phyloP scores from a whole-genome alignment of 2,797 vertebrate genomes.

The Eremophila alpestris region DNA sequence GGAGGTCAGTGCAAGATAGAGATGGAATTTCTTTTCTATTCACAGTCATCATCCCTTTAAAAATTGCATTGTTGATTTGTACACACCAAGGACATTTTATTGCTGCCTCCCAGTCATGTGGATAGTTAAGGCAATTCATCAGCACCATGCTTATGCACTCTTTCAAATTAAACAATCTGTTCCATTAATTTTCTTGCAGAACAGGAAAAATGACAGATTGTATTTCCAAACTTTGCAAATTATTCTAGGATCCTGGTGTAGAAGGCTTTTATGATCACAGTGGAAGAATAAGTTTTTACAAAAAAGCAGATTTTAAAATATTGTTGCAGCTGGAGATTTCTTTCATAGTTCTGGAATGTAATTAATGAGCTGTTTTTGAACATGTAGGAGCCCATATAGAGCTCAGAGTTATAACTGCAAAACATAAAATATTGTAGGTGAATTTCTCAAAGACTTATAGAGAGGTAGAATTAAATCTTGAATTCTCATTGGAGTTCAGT shows the following conservation, averaged over 20 bases:
- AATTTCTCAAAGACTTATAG: not conserved
- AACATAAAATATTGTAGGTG: not conserved
- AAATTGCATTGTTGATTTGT: conserved; percentile 35
- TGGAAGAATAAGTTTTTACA: not conserved
- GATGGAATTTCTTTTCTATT: conserved; percentile 26
- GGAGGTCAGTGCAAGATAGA: not conserved
- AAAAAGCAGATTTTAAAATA: conserved; percentile 28
- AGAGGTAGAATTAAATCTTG: not conserved
- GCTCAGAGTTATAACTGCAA: not conserved
- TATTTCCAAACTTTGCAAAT: conserved; percentile 46
- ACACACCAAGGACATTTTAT: conserved; percentile 52
- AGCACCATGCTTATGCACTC: not conserved
- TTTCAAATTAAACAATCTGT: conserved; percentile 59
- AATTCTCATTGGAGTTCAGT: not conserved
- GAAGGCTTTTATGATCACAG: conserved; percentile 4
- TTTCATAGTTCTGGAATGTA: not conserved
- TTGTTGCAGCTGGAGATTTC: not conserved
- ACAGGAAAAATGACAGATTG: conserved; percentile 42
- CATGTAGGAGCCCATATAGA: not conserved
- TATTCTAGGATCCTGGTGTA: not conserved
- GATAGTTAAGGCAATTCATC: conserved; percentile 57
- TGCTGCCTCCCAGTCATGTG: conserved; percentile 35
- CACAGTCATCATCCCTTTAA: not conserved
- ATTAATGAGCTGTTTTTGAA: not conserved
- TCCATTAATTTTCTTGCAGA: conserved; percentile 44